These are phyloP conservation scores for Lasaia peninsularis DNA, from an alignment of 1,140 invertebrate species.

Conservation along the genomic window DNA sequence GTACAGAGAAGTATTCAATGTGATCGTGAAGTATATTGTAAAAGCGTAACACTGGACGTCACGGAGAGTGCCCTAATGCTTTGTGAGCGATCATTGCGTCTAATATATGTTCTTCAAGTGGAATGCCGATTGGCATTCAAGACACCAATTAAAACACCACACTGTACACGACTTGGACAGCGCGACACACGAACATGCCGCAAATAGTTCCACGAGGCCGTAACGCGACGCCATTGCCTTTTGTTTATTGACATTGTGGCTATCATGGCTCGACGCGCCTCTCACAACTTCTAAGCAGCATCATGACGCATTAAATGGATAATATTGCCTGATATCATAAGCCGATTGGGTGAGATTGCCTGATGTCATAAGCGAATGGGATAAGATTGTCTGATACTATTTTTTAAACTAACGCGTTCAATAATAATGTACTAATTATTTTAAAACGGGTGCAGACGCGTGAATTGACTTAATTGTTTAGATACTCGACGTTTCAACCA, in stretches of 20 bases:
- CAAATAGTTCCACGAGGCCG: constrained; percentile 66
- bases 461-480: too few relatives aligned
- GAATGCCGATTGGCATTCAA: constrained; percentile 56
- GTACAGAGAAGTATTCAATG: too few relatives aligned
- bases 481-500: too few relatives aligned
- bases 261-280: not conserved
- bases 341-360: too few relatives aligned
- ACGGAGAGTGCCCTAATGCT: not conserved
- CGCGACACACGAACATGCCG: constrained; percentile 39
- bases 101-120: constrained; percentile 31
- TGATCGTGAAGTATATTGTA: too few relatives aligned
- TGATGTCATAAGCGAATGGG: too few relatives aligned
- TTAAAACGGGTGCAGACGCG: too few relatives aligned
- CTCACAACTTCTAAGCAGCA: constrained; percentile 1
- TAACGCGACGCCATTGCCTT: constrained; percentile 39
- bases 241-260: constrained; percentile 42
- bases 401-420: too few relatives aligned
- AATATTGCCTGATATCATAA: too few relatives aligned
- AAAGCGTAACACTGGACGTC: too few relatives aligned
- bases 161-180: constrained; percentile 28
- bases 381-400: too few relatives aligned
- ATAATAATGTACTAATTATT: too few relatives aligned
- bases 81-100: not conserved
- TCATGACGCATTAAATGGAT: not conserved
- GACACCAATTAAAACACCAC: constrained; percentile 50